Evolutionary conservation across 2,888 invertebrate species (phyloP).

Genomic region (Parnassius glacialis): DNA sequence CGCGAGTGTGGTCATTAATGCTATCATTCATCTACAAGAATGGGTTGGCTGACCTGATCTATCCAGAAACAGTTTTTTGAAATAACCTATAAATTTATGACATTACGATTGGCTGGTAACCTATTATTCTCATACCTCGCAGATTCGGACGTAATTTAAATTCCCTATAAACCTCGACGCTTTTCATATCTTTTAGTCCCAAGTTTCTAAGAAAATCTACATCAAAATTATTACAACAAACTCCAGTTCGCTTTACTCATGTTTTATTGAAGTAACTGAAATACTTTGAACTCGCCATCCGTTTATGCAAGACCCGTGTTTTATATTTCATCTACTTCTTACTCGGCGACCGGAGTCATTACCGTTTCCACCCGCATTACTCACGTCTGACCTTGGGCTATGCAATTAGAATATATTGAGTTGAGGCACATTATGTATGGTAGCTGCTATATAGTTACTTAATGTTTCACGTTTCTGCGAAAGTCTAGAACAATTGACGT

Average conservation of each 20-base stretch:
- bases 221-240: too few species aligned
- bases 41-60: too few species aligned
- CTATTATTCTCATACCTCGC: too few species aligned
- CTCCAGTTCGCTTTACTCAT: neutral
- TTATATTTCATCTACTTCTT: conserved; percentile 1
- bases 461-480: conserved; percentile 15
- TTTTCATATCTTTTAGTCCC: too few species aligned
- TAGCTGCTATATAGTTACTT: conserved; percentile 13
- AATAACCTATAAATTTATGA: too few species aligned
- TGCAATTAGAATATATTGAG: conserved; percentile 15
- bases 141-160: too few species aligned
- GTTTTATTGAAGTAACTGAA: neutral
- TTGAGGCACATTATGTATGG: conserved; percentile 1
- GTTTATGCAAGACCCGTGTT: conserved; percentile 1
- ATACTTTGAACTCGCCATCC: neutral
- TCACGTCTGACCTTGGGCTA: conserved; percentile 21
- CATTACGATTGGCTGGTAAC: too few species aligned
- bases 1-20: too few species aligned
- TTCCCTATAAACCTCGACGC: too few species aligned
- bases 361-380: conserved; percentile 9
- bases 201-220: too few species aligned
- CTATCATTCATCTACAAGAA: too few species aligned
- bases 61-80: too few species aligned
- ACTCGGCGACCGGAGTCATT: conserved; percentile 2
- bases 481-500: conserved; percentile 21